Base-by-base conservation (phyloP, 2,888 invertebrate genomes). In the Unio pictorum region DNA sequence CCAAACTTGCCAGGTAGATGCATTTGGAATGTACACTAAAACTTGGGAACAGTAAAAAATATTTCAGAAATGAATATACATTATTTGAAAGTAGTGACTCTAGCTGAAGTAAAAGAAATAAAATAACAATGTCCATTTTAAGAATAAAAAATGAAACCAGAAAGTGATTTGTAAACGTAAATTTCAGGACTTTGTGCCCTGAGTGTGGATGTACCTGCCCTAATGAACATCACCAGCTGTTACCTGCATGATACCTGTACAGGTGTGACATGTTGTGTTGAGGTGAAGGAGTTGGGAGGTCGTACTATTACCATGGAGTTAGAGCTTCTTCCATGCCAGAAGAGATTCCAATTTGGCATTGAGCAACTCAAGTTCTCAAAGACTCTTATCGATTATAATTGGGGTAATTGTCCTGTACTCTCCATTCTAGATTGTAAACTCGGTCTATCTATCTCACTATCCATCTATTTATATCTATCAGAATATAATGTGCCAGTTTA, bases 231-330 rank as follows among this genome's bases (percentile, higher is more conserved):
- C 8, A 59, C 71, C 15, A 68, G 72, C 17, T 81, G 81, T 65
- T 55, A 71, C 55, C 67, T 74, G 30, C 54, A 58, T n/a, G 58
- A 62, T 59, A 72, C 72, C 28, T 83, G 83, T 61, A 77, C 79
- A 15, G 74, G 76, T 28, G 71, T 82, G 7, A 73, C 74, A 20
- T 82, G 82, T 55, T 82, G 82, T 71, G 59, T 81, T 18, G 69
- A 75, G 58, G 74, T 81, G 3, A 73, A 80, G 45, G 68, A 72
- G n/a, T 57, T 81, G 11, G 72, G 66, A 20, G 66, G 68, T 8
- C 62, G 59, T 59, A 62, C 67, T 54, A 74, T 75, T 59, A 67
- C 66, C 28, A 66, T 66, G 23, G 65, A 60, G 20, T 60, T 75
- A 18, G 58, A 66, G 30, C 62, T 75, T 7, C 63, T 74, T 58